Evolutionary conservation across 2,113 vertebrate species (phyloP).

Genomic region (Crocuta crocuta): DNA sequence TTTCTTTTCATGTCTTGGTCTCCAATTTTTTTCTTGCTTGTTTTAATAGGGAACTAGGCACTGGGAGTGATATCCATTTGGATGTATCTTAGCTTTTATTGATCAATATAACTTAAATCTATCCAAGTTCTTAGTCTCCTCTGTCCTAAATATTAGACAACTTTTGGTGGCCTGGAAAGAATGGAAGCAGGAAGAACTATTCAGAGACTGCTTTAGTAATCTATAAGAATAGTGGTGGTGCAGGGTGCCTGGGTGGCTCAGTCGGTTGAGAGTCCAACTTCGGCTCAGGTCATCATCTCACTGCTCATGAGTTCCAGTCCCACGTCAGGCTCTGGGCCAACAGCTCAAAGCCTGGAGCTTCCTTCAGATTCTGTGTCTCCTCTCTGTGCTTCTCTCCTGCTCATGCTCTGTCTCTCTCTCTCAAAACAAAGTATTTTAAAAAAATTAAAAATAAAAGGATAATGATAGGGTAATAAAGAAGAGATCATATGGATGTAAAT

Average conservation of each 20-base stretch:
- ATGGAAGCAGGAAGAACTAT: neutral
- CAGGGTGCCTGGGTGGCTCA: no score
- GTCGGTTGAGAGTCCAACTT: no score
- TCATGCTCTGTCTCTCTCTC: no score
- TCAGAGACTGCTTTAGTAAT: neutral
- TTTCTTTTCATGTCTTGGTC: neutral
- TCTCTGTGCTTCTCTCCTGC: no score
- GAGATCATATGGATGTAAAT: neutral
- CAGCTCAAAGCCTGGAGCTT: no score
- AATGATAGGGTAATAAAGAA: neutral
- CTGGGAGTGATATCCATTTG: neutral
- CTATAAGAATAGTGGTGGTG: neutral
- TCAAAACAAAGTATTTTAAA: no score
- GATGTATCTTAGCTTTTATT: neutral
- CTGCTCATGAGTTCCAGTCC: no score
- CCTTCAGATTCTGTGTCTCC: no score
- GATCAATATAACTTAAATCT: neutral
- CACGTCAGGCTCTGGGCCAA: no score
- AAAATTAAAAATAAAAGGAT: no score
- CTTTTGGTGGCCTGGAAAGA: neutral
- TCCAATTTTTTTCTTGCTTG: neutral
- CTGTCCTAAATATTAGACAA: neutral
- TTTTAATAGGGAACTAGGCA: neutral
- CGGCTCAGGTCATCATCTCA: no score
- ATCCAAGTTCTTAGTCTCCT: neutral